Conservation (phyloP, 2,797 vertebrate genomes). For the Oreonectes daqikongensis region DNA sequence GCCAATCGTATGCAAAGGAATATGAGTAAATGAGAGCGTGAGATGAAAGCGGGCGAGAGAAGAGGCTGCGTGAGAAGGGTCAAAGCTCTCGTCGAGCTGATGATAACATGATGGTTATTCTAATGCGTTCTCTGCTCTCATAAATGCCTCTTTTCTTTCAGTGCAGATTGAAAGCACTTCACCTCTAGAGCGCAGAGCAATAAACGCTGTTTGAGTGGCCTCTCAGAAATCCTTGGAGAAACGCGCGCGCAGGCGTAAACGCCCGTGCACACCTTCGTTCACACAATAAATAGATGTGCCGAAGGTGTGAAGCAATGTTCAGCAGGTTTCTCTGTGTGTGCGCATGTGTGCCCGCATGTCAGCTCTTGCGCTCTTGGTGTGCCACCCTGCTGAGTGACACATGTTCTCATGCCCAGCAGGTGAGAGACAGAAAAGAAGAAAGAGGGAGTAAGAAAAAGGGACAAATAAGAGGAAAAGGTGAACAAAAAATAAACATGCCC, state of each 20-base stretch:
- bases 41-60: constrained; percentile 10
- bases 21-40: neutral
- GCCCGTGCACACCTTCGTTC: neutral
- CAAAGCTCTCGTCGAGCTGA: constrained; percentile 28
- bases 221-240: constrained; percentile 39
- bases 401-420: constrained; percentile 35
- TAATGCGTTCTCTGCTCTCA: constrained; percentile 39
- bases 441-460: neutral
- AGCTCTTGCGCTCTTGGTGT: constrained; percentile 8
- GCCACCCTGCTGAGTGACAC: constrained; percentile 36
- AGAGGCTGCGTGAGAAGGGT: constrained; percentile 26
- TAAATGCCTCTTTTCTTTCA: constrained; percentile 41
- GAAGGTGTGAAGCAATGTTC: neutral
- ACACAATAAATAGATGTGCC: constrained; percentile 31
- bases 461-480: constrained; percentile 9
- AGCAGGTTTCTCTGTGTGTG: neutral
- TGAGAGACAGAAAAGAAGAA: neutral
- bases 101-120: constrained; percentile 42
- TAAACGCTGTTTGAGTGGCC: constrained; percentile 31
- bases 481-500: constrained; percentile 40
- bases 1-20: constrained; percentile 5
- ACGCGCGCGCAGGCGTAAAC: too few relatives aligned
- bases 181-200: constrained; percentile 29
- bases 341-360: neutral
- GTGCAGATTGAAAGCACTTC: constrained; percentile 45